Conservation (phyloP, 2,113 vertebrate genomes). For the Coryphaenoides rupestris region DNA sequence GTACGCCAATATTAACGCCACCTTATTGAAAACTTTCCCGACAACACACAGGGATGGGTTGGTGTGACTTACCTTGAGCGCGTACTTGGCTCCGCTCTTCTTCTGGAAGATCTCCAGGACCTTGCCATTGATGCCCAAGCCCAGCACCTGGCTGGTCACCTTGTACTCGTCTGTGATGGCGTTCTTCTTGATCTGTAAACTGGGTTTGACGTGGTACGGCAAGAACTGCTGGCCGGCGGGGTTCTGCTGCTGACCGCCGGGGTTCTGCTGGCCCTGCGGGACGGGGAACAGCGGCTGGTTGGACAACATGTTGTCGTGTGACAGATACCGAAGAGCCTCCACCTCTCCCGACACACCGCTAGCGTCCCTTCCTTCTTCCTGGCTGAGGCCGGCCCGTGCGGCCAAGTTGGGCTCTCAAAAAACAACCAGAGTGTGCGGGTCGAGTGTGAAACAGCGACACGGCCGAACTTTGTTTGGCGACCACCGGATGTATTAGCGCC, state of each 20-base stretch:
- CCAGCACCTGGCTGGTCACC: constrained; percentile 91
- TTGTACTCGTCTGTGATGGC: constrained; percentile 95
- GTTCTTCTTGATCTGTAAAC: constrained; percentile 85
- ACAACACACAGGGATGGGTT: no score
- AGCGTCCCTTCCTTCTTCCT: constrained; percentile 32
- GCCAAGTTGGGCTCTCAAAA: constrained; percentile 12
- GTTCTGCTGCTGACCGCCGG: constrained; percentile 68
- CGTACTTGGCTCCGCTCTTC: constrained; percentile 87
- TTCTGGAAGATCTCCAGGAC: constrained; percentile 89
- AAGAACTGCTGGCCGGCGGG: constrained; percentile 66
- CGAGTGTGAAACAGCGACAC: neutral
- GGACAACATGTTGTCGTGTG: constrained; percentile 78
- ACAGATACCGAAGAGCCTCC: constrained; percentile 26
- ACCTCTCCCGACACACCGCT: no score
- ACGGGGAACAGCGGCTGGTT: constrained; percentile 15
- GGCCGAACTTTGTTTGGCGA: constrained; percentile 18
- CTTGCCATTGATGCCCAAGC: constrained; percentile 93
- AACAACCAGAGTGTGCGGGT: no score
- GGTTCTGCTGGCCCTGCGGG: constrained; percentile 65
- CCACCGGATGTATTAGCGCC: neutral
- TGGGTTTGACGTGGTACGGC: constrained; percentile 75
- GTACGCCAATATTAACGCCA: no score
- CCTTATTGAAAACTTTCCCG: no score
- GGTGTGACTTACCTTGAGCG: constrained; percentile 80
- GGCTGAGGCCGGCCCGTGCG: constrained; percentile 35